Conservation (phyloP, 2,113 vertebrate genomes). For the Equus przewalskii region DNA sequence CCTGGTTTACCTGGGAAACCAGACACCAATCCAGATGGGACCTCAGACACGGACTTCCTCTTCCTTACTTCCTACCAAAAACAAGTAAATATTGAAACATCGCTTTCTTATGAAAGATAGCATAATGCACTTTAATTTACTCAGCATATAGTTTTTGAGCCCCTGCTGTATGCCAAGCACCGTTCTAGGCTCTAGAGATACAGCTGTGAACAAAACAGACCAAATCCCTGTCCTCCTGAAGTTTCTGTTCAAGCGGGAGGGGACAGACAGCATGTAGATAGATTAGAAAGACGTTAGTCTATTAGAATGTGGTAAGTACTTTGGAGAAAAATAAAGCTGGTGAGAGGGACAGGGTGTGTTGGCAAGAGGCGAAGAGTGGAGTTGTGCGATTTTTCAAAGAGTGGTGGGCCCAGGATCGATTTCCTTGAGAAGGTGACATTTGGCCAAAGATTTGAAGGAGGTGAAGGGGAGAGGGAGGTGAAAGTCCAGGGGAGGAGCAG, state of each 20-base stretch:
- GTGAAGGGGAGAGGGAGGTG: background rate
- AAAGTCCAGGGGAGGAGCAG: background rate
- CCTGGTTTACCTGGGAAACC: background rate
- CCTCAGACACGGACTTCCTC: background rate
- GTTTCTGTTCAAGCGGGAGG: background rate
- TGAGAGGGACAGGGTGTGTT: background rate
- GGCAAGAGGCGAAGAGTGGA: background rate
- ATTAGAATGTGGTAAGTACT: background rate
- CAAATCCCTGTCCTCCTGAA: background rate
- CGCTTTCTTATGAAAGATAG: background rate
- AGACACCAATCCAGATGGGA: background rate
- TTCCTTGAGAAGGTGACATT: background rate
- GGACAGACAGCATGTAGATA: background rate
- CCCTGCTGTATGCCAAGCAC: background rate
- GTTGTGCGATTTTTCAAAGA: background rate
- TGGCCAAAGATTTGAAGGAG: background rate
- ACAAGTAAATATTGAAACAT: background rate
- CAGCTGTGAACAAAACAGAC: background rate
- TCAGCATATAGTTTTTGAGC: background rate
- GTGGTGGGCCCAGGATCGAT: no score
- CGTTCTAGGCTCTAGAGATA: background rate
- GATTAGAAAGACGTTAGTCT: background rate
- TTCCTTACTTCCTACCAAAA: background rate
- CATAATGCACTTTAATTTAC: background rate
- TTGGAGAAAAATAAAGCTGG: background rate